Evolutionary conservation across 2,888 invertebrate species (phyloP).

Genomic region (Alloplasta piceator): DNA sequence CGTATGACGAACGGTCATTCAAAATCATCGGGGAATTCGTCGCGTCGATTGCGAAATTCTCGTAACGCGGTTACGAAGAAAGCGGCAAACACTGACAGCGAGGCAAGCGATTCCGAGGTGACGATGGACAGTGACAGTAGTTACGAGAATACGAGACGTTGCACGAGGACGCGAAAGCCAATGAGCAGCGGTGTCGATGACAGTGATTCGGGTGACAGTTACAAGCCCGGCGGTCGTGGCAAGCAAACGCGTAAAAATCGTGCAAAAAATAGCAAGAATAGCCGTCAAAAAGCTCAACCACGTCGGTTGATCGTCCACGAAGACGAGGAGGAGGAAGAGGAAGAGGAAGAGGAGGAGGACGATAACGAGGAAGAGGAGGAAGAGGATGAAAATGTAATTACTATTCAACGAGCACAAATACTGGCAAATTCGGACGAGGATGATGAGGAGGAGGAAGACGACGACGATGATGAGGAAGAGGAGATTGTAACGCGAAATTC

Average conservation of each 20-base stretch:
- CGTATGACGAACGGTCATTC: constrained; percentile 79
- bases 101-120: constrained; percentile 76
- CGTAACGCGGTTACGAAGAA: constrained; percentile 61
- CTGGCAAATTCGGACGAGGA: constrained; percentile 61
- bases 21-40: constrained; percentile 70
- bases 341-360: constrained; percentile 71
- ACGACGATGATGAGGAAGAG: constrained; percentile 59
- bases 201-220: constrained; percentile 85
- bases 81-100: constrained; percentile 72
- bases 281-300: constrained; percentile 72
- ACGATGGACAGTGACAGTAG: constrained; percentile 77
- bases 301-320: constrained; percentile 71
- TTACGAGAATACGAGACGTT: constrained; percentile 72
- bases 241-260: constrained; percentile 78
- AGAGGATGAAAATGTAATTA: constrained; percentile 15
- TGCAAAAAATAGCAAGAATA: constrained; percentile 75
- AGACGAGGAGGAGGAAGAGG: constrained; percentile 70
- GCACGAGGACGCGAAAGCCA: constrained; percentile 75
- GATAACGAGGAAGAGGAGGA: constrained; percentile 65
- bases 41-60: constrained; percentile 74
- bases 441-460: constrained; percentile 59
- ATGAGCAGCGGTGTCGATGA: constrained; percentile 77
- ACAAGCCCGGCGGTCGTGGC: constrained; percentile 83
- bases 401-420: no score
- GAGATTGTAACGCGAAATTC: constrained; percentile 70